Conservation (phyloP, 1,140 invertebrate genomes). For the Lordiphosa clarofinis region DNA sequence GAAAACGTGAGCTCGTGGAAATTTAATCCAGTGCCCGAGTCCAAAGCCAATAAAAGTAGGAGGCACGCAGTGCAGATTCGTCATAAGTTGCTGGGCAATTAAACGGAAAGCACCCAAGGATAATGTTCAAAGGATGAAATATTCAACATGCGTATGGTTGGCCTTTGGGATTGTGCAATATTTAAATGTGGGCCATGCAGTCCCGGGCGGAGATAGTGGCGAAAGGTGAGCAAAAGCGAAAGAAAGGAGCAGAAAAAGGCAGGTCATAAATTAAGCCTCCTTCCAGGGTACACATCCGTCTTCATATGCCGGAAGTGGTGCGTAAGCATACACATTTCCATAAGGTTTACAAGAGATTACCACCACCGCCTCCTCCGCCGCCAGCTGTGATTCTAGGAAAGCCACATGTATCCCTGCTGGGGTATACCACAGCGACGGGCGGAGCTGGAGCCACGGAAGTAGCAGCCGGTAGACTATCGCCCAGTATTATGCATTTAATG, state of each 20-base stretch:
- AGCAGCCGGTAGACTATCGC: constrained; percentile 35
- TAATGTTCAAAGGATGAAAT: constrained; percentile 17
- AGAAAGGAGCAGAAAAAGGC: not conserved
- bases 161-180: constrained; percentile 10
- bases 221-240: constrained; percentile 39
- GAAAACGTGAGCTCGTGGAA: constrained; percentile 50
- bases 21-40: constrained; percentile 27
- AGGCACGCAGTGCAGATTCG: constrained; percentile 47
- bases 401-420: constrained; percentile 59
- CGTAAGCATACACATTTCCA: constrained; percentile 63
- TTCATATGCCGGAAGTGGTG: constrained; percentile 70
- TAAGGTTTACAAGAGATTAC: constrained; percentile 58
- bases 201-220: constrained; percentile 36
- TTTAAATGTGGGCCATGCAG: constrained; percentile 4
- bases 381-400: constrained; percentile 24
- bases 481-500: constrained; percentile 56
- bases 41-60: constrained; percentile 67
- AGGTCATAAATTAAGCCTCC: not conserved
- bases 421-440: constrained; percentile 60
- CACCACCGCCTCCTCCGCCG: constrained; percentile 14
- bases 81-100: constrained; percentile 60
- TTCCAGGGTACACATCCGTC: constrained; percentile 65
- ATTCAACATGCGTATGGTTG: constrained; percentile 10
- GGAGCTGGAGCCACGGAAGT: not conserved
- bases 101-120: constrained; percentile 27